Evolutionary conservation across 2,113 vertebrate species (phyloP), one percentile per base, ranked within the genome.

Genomic region (Ceyx melanurus): DNA sequence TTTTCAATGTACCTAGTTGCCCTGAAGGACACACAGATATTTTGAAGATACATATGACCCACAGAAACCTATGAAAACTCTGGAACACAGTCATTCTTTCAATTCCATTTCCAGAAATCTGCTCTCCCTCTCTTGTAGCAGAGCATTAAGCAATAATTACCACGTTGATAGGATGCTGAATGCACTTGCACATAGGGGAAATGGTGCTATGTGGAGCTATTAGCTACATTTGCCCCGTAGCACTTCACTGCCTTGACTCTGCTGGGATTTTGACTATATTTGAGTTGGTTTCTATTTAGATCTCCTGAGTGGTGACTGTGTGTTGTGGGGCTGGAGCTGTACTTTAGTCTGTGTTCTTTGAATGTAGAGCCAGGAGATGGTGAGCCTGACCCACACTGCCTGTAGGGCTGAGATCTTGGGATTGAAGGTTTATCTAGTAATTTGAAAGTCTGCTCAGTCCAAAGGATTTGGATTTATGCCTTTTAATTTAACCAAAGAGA

Each of bases 171-270:
- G 77, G 46, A 60, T 62, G 82, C 80, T 67, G 87, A 92, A 57
- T 60, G 72, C 58, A 66, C 67, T 94, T 4, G n/a, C 64, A 33
- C 48, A 53, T 73, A 90, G 84, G 60, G 75, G 91, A 94, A 95
- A 95, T 89, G 0, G 17, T 87, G 94, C 95, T 85, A 60, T 60
- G 68, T 71, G 91, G 91, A 94, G 82, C 86, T 73, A 64, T 95
- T 96, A 95, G 78, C 82, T 91, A 29, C 64, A n/a, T 95, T 92
- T 96, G 78, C 92, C 95, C 82, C 2, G 23, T 82, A 89, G 94
- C 92, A 53, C 75, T 95, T 83, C 43, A 67, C 64, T 89, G 78
- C 87, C 11, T 74, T n/a, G 60, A 29, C 79, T 96, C 95, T 92
- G 72, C 60, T 93, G 94, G 94, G 92, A 95, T 86, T 94, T 82